Base-by-base conservation (phyloP, 2,888 invertebrate genomes). In the Phortica okadai region DNA sequence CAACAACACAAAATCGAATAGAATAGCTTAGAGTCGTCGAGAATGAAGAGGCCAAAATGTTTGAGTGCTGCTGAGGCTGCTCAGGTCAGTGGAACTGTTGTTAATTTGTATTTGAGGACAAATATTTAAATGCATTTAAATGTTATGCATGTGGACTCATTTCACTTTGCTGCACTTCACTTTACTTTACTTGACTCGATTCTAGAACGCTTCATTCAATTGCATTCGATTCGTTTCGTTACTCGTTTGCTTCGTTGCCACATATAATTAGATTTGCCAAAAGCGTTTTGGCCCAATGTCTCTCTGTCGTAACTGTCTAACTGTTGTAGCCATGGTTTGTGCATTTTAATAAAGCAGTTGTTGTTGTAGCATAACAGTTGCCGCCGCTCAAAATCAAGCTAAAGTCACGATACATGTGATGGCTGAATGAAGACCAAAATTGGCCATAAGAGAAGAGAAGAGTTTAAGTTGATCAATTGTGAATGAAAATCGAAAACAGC, bases 401-500 rank as follows among this genome's bases (percentile, higher is more conserved):
- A 66, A 66, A 33, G 41, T 66, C 66, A 66, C 66, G 66, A 66
- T 41, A 41, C 11, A 66, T 66, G 42, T 66, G 66, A 42, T 14
- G 62, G 25, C 62, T 62, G 62, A 62, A 62, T 62, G 16, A 33
- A 33, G 33, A 2, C 33, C 4, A 4, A 5, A 10, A 25, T 25
- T 25, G 62, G 7, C 21, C 62, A 62, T 16, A 11, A 66, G 42
- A 11, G n/a, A 66, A 42, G 62, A 25, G 62, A 56, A 33, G 56
- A 16, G 56, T n/a, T n/a, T 56, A 56, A 56, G 62, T 21, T 16
- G 62, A 7, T 11, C 41, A 66, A 3, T 67, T 81, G 81, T 87
- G 86, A 86, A 87, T 84, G 85, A 87, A 86, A 86, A 86, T 83
- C 81, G 85, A 87, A 86, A 83, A 81, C 87, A 85, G 85, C 86